Percentiles rank a stretch among this genome's conserved stretches.
phyloP scores from a whole-genome alignment of 2,888 invertebrate species.

The Empis stercorea region DNA sequence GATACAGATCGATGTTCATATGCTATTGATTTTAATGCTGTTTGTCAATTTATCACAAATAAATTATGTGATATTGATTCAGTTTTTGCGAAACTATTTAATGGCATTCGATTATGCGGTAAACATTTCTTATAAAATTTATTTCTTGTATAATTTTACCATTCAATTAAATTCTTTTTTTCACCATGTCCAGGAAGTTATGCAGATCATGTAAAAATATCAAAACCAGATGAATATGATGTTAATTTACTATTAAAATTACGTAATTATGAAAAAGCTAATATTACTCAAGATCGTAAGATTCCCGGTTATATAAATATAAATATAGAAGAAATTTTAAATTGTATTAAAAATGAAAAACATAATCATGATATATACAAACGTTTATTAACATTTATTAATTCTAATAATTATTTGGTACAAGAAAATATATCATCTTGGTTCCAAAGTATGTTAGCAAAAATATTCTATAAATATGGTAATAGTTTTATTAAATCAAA shows the following conservation, averaged over 20 bases:
- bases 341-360: slow-evolving; percentile 15
- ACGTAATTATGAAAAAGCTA: slow-evolving; percentile 17
- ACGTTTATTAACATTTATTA: slow-evolving; percentile 16
- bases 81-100: slow-evolving; percentile 12
- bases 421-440: slow-evolving; percentile 21
- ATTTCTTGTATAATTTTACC: no score
- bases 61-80: slow-evolving; percentile 11
- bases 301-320: slow-evolving; percentile 23
- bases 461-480: slow-evolving; percentile 10
- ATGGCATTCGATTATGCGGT: slow-evolving; percentile 15
- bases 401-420: slow-evolving; percentile 15
- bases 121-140: no score
- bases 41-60: slow-evolving; percentile 13
- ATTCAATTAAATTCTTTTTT: not conserved
- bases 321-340: slow-evolving; percentile 19
- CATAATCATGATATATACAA: slow-evolving; percentile 12
- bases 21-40: slow-evolving; percentile 11
- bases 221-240: slow-evolving; percentile 25
- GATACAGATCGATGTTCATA: not conserved
- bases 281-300: slow-evolving; percentile 16
- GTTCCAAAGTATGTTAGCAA: slow-evolving; percentile 17
- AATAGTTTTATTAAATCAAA: slow-evolving; percentile 11
- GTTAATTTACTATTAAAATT: slow-evolving; percentile 20
- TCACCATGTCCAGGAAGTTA: slow-evolving; percentile 24
- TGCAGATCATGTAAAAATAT: slow-evolving; percentile 25